Evolutionary conservation across 2,797 vertebrate genomes (phyloP).

Genomic region (Discoglossus pictus): DNA sequence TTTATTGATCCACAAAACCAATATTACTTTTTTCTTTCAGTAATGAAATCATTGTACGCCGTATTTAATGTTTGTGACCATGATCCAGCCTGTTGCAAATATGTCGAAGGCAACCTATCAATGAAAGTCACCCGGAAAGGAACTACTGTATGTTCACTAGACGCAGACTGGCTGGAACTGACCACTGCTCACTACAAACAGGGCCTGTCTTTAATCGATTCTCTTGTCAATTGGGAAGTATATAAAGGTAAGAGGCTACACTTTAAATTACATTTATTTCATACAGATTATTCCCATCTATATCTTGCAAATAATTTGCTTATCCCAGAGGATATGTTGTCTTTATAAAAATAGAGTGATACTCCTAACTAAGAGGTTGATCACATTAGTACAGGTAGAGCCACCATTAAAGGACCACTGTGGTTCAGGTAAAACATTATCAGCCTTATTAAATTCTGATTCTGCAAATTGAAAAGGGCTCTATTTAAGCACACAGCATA

Average conservation of each 20-base stretch:
- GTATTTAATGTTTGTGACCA: conserved; percentile 75
- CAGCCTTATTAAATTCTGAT: no score
- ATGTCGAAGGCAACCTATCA: conserved; percentile 88
- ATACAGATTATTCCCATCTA: not conserved
- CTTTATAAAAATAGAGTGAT: no score
- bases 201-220: conserved; percentile 91
- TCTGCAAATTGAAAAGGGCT: no score
- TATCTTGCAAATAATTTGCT: no score
- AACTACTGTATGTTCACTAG: conserved; percentile 84
- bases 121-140: conserved; percentile 92
- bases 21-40: conserved; percentile 27
- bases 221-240: conserved; percentile 92
- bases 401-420: no score
- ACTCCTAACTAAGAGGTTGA: no score
- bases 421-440: no score
- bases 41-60: conserved; percentile 67
- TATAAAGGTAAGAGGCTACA: conserved; percentile 80
- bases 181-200: conserved; percentile 91
- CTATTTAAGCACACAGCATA: no score
- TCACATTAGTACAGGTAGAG: no score
- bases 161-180: conserved; percentile 95
- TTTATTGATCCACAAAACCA: no score
- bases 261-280: conserved; percentile 15
- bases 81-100: conserved; percentile 81
- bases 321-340: no score